Evolutionary conservation across 2,797 vertebrate genomes (phyloP).

Genomic region (Petrocephalus schoutedeni): DNA sequence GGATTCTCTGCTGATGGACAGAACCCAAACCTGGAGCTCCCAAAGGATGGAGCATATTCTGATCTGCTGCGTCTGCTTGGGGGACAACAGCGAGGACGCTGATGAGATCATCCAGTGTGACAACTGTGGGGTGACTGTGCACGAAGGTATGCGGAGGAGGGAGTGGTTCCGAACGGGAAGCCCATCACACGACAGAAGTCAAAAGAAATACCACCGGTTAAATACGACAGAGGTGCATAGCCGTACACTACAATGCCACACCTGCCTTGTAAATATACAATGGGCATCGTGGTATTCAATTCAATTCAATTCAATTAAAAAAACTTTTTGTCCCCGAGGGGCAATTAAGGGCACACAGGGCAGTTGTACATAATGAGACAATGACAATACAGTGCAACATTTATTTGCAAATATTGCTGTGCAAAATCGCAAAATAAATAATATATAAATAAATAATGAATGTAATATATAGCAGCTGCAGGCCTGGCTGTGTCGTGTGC

Average conservation of each 20-base stretch:
- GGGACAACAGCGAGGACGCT: constrained; percentile 96
- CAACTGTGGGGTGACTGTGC: constrained; percentile 97
- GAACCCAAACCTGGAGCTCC: constrained; percentile 84
- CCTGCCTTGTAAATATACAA: background rate
- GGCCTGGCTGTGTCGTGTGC: background rate
- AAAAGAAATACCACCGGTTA: background rate
- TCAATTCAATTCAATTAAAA: too few relatives aligned
- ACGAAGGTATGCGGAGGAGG: constrained; percentile 77
- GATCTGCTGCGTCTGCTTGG: constrained; percentile 97
- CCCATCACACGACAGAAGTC: background rate
- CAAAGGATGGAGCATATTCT: constrained; percentile 94
- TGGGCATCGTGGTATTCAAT: background rate
- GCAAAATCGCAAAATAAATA: too few relatives aligned
- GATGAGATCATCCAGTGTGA: constrained; percentile 99
- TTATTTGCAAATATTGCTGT: too few relatives aligned
- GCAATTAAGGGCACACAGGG: too few relatives aligned
- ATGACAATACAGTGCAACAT: too few relatives aligned
- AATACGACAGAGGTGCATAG: background rate
- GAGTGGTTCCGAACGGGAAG: background rate
- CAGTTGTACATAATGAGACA: too few relatives aligned
- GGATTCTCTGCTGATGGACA: constrained; percentile 87
- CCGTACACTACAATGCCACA: background rate
- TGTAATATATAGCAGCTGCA: background rate
- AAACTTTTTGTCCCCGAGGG: background rate
- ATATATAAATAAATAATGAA: too few relatives aligned